Evolutionary conservation across 2,113 vertebrate species (phyloP).

Genomic region (Hippocampus comes): DNA sequence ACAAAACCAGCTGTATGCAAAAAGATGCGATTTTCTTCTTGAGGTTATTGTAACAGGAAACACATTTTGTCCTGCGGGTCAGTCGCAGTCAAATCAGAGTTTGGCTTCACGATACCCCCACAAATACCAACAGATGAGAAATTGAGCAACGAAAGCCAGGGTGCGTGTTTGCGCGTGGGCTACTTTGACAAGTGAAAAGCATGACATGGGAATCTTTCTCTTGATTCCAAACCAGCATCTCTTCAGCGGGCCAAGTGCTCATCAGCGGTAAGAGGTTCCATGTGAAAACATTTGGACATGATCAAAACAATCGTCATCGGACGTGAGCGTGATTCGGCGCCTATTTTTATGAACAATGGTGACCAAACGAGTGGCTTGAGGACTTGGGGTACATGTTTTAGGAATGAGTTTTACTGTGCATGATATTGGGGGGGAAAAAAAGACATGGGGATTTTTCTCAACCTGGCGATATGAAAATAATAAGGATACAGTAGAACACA

Average conservation of each 20-base stretch:
- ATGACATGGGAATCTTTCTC: slow-evolving; percentile 1
- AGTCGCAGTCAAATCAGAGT: slow-evolving; percentile 5
- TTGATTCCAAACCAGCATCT: slow-evolving; percentile 1
- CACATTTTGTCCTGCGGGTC: neutral
- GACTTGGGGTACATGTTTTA: no score
- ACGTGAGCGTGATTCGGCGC: neutral
- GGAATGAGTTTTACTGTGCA: no score
- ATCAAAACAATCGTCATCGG: neutral
- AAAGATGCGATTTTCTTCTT: neutral
- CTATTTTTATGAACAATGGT: no score
- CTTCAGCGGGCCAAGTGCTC: neutral
- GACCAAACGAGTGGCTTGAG: no score
- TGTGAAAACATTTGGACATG: slow-evolving; percentile 13
- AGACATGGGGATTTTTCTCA: no score
- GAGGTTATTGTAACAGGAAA: neutral
- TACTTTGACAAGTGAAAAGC: slow-evolving; percentile 13
- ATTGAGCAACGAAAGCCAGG: neutral
- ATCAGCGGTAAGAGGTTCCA: slow-evolving; percentile 20
- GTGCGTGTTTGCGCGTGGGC: neutral
- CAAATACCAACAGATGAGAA: slow-evolving; percentile 1
- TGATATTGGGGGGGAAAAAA: no score
- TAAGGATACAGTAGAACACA: no score
- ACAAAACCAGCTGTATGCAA: neutral
- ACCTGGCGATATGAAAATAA: no score
- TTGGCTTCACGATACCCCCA: neutral